Base-by-base conservation (phyloP, 1,140 invertebrate species). In the Platorchestia sp. region DNA sequence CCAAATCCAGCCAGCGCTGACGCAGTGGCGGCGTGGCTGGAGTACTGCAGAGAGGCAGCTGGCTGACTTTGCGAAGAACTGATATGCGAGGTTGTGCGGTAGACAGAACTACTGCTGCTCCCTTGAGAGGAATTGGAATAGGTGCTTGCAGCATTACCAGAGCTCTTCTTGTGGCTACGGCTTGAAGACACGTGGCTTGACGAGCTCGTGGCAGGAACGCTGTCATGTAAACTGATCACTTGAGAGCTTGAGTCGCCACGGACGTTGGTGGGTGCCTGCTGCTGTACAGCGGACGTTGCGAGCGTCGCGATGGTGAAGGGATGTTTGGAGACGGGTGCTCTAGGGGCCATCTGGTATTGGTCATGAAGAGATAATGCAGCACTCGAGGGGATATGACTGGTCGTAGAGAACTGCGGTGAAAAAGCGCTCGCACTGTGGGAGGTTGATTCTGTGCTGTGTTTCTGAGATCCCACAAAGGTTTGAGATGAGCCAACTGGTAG, bases 241-340 rank as follows among this genome's bases (percentile, higher is more conserved):
- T 90, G 87, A 43, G 87, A 45, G 43, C 44, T 47, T 44, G 91
- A 6, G 40, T 93, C 91, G 10, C 43, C 36, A 3, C 91, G 91
- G 22, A 40, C 14, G 44, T 44, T 93, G 27, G 91, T 93, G 10
- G 43, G 45, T 19, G 44, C 36, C 36, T 45, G 91, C 10, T 40
- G 91, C 45, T 42, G 87, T 10, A 93, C 36, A 45, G 91, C 41
- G 10, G 91, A 93, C 6, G 91, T 93, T 42, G 91, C 91, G 43
- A 93, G 45, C 6, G 91, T 93, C 22, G 91, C 91, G 41, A 93
- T 93, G 91, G 91, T 44, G 91, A 45, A 93, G 3, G 91, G 91
- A 40, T 93, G 91, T 44, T 93, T 93, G 91, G 87, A 90, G 10
- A 42, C 87, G 10, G 91, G 40, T 89, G 87, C 87, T 27, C 87